Evolutionary conservation across 1,140 invertebrate species (phyloP), one percentile per base, ranked within the genome.

Genomic region (Dolichoris vasculosae): DNA sequence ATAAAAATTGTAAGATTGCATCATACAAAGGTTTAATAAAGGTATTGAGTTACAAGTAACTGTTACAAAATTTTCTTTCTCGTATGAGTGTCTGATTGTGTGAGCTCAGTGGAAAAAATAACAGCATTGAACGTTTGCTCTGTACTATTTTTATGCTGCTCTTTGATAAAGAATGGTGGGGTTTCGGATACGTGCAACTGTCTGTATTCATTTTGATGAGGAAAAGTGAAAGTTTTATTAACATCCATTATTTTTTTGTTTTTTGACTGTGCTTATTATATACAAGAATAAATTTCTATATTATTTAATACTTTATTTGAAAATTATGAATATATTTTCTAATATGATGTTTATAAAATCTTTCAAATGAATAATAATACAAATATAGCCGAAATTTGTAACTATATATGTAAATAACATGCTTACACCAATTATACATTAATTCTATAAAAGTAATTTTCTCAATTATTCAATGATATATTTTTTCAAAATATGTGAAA

Each of bases 121-220:
- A 69, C 17, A 69, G 15, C 13, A 77, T 35, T 20, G 73, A 46
- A 26, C 35, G 48, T 55, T 73, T 69, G 67, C 69, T 73, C 38
- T 43, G 26, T 40, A 26, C 69, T 80, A 80, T 80, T 80, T 80
- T 80, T 80, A 67, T 30, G 0, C 75, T 38, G 13, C 76, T 59
- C 51, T 59, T 78, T 59, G 40, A 78, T 63, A 51, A 40, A 63
- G 30, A 13, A 32, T 20, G 32, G 32, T 7, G n/a, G 0, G 43
- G 43, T 73, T 73, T 43, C 9, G 26, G 23, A 43, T 43, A 8
- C 11, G 23, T 43, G 23, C 67, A 40, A 26, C 4, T 38, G 20
- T 26, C 23, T 13, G 51, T 2, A 2, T 59, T 59, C 26, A 20
- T 26, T 26, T 59, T 59, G 2, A 17, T 17, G 17, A 55, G 20